phyloP scores from a whole-genome alignment of 1,140 invertebrate species.

The Pogonus chalceus region DNA sequence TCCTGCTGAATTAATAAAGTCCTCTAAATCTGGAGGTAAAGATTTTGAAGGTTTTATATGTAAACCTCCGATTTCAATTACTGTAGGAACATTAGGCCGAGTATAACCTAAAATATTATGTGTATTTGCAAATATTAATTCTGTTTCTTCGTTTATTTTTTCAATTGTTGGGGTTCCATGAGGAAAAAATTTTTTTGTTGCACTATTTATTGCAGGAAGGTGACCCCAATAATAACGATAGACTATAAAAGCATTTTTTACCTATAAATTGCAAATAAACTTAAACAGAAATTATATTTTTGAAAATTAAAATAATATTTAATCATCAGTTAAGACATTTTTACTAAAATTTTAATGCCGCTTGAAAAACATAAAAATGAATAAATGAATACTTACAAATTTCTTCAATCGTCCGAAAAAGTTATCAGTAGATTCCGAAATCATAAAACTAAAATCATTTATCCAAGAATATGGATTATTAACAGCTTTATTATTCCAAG shows the following conservation, averaged over 20 bases:
- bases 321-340: too few relatives aligned
- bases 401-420: background rate
- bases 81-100: slow-evolving; percentile 60
- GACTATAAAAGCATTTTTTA: background rate
- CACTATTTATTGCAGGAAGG: background rate
- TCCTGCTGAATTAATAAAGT: slow-evolving; percentile 53
- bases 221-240: background rate
- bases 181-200: background rate
- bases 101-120: slow-evolving; percentile 50
- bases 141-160: background rate
- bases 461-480: background rate
- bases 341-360: too few relatives aligned
- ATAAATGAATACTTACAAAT: slow-evolving; percentile 2
- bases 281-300: background rate
- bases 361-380: too few relatives aligned
- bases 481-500: background rate
- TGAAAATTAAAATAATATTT: background rate
- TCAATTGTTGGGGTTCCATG: background rate
- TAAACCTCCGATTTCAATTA: slow-evolving; percentile 73
- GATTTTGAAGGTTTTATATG: slow-evolving; percentile 62
- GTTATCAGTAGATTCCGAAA: background rate
- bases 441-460: slow-evolving; percentile 1
- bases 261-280: background rate
- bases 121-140: background rate
- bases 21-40: slow-evolving; percentile 52